These are phyloP conservation scores for Clivina fossor DNA, from an alignment of 2,888 invertebrate species.

Conservation along the genomic window DNA sequence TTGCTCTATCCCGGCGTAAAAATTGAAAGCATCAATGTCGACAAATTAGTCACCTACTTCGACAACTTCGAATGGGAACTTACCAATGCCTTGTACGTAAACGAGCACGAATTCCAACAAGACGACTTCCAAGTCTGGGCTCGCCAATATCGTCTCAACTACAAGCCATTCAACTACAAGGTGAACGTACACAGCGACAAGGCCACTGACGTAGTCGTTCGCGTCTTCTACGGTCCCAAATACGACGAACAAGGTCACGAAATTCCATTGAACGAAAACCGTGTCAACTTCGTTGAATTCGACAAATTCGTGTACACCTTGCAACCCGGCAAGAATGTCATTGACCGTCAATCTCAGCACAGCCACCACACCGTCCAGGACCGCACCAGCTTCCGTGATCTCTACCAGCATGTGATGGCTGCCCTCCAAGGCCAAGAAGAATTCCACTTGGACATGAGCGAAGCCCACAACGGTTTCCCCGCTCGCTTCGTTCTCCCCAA, in stretches of 20 bases:
- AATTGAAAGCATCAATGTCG: conserved; percentile 65
- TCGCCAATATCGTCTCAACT: conserved; percentile 70
- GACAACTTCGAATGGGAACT: conserved; percentile 66
- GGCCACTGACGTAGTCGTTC: conserved; percentile 60
- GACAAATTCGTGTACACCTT: conserved; percentile 64
- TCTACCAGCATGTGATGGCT: conserved; percentile 64
- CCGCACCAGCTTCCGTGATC: conserved; percentile 63
- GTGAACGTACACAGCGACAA: conserved; percentile 63
- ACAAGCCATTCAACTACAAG: conserved; percentile 65
- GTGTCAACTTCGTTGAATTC: conserved; percentile 62
- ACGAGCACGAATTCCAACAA: conserved; percentile 54
- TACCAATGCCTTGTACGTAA: conserved; percentile 56
- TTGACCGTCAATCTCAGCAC: conserved; percentile 68
- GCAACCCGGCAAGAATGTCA: conserved; percentile 64
- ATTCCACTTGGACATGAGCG: conserved; percentile 58
- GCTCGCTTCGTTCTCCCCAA: conserved; percentile 70
- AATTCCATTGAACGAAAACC: conserved; percentile 58
- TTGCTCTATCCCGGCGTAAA: conserved; percentile 62
- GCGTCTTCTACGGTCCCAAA: conserved; percentile 71
- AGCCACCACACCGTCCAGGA: conserved; percentile 64
- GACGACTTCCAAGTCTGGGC: conserved; percentile 57
- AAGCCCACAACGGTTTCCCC: conserved; percentile 69
- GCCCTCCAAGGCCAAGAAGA: conserved; percentile 57
- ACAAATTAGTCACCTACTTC: conserved; percentile 69
- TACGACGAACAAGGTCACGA: conserved; percentile 60